phyloP scores from a whole-genome alignment of 2,888 invertebrate genomes.

The Steinernema hermaphroditum region DNA sequence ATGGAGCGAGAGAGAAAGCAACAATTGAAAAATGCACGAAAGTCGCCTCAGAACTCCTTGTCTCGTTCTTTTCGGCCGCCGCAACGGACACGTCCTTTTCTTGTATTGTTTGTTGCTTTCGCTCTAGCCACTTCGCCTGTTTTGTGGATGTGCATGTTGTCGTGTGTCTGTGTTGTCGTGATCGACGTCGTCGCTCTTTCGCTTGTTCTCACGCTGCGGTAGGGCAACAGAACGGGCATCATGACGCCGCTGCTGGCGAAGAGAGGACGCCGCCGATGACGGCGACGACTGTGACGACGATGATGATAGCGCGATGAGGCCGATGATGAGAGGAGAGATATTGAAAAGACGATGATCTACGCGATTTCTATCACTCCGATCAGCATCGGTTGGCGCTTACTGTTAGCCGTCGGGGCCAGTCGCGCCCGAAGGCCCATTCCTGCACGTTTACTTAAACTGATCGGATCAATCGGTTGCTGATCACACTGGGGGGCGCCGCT shows the following conservation, averaged over 20 bases:
- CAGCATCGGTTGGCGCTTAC: too few species aligned
- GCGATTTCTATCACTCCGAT: constrained; percentile 6
- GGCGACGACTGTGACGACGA: background rate
- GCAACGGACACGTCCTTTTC: background rate
- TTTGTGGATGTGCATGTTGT: background rate
- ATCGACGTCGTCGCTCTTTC: constrained; percentile 7
- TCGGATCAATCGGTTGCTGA: too few species aligned
- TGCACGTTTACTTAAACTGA: too few species aligned
- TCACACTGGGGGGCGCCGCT: too few species aligned
- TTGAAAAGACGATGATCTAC: background rate
- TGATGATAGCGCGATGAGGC: background rate
- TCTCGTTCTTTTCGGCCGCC: background rate
- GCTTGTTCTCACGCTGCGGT: constrained; percentile 21
- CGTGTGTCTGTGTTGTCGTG: constrained; percentile 12
- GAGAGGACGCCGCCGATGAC: background rate
- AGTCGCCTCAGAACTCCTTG: background rate
- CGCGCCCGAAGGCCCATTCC: too few species aligned
- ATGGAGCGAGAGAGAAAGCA: constrained; percentile 1
- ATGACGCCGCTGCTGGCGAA: constrained; percentile 5
- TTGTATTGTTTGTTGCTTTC: constrained; percentile 31
- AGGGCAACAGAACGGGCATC: constrained; percentile 9
- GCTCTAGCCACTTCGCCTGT: constrained; percentile 10
- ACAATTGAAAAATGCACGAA: constrained; percentile 16
- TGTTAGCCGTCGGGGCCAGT: too few species aligned
- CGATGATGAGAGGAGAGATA: background rate